Evolutionary conservation across 2,797 vertebrate genomes (phyloP).

Genomic region (Bradypus variegatus): DNA sequence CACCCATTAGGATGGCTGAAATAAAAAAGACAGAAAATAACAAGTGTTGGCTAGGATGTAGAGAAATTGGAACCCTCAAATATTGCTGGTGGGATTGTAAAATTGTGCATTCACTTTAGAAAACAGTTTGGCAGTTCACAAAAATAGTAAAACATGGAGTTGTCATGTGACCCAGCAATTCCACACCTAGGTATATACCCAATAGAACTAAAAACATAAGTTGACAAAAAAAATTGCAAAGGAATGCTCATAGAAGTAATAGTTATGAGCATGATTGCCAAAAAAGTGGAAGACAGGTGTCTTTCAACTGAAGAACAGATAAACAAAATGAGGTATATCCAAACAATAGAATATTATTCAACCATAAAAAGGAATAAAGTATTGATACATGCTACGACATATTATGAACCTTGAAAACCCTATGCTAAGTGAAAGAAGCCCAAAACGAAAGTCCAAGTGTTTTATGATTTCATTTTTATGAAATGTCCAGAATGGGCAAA

Average conservation of each 20-base stretch:
- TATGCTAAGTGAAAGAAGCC: background rate
- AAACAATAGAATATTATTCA: background rate
- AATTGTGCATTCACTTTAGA: background rate
- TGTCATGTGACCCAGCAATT: background rate
- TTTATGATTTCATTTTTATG: background rate
- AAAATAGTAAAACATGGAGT: background rate
- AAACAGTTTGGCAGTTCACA: background rate
- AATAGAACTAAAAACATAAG: background rate
- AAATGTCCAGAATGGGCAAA: background rate
- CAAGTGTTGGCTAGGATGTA: background rate
- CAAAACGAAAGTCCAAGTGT: background rate
- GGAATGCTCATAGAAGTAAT: background rate
- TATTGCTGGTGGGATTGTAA: background rate
- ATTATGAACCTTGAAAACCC: background rate
- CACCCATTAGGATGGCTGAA: background rate
- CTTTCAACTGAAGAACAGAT: background rate
- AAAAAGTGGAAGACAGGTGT: background rate
- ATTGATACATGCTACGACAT: background rate
- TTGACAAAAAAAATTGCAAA: background rate
- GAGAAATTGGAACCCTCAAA: background rate
- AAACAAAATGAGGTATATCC: background rate
- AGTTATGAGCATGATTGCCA: background rate
- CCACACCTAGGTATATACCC: background rate
- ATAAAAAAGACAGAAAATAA: background rate
- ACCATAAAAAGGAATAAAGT: background rate